Evolutionary conservation across 2,888 invertebrate genomes (phyloP), one percentile per base, ranked within the genome.

Genomic region (Schrankia costaestrigalis): DNA sequence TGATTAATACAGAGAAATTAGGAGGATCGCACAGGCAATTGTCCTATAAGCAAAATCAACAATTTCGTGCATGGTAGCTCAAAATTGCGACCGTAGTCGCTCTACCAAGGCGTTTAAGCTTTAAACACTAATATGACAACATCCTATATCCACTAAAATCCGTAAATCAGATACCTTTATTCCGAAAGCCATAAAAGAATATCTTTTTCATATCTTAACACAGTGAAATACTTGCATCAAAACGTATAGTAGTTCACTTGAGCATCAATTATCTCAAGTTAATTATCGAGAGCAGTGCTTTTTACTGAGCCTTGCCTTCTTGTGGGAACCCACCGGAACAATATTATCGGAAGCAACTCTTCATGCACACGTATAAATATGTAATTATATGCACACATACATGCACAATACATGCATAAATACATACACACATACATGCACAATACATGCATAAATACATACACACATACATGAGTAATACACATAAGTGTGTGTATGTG

Each of bases 321-420:
- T 73, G 81, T 84, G 85, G 78, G 84, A 84, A 84, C 63, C 34
- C 41, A 68, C 72, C 73, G 78, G 76, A 80, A 83, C 82, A 82
- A 77, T 79, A 73, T 71, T 73, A 77, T 78, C 75, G 73, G 74
- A 75, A 72, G 69, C 56, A 44, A 24, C 59, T 45, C 17, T 26
- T 44, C 23, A 36, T 35, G 26, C 41, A 41, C 30, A 37, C 34
- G 18, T 35, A 34, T 35, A 40, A 38, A 29, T 11, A 14, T 17
- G 17, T 40, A 36, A 56, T 40, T 38, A 43, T n/a, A 43, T 56
- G 40, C 41, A 41, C 26, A 39, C 36, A 19, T 22, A 21, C 11
- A 28, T 24, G 15, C 11, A 9, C n/a, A 19, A 12, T 3, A 19
- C 18, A 26, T 27, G 7, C 14, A 13, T 25, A 9, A 31, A 18